A percentile compares a stretch with the other conserved stretches of the same genome.
Conservation (phyloP, 2,888 invertebrate genomes). For the Tetheella fluctuosa region DNA sequence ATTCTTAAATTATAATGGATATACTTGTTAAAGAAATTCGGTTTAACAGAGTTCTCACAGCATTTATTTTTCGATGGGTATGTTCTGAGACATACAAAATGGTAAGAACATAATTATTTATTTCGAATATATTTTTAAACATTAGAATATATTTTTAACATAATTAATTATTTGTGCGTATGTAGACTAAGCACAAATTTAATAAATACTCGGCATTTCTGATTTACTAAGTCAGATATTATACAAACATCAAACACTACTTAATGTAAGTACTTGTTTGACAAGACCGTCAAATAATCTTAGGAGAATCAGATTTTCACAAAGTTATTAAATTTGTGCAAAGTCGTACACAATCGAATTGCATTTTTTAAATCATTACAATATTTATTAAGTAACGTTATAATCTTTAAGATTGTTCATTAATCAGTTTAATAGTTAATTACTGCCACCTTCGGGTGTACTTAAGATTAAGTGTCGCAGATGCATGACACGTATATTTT, state of each 20-base stretch:
- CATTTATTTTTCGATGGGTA: constrained; percentile 41
- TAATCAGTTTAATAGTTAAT: constrained; percentile 10
- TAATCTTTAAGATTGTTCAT: constrained; percentile 41
- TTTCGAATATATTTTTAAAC: constrained; percentile 49
- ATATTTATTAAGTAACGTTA: constrained; percentile 37
- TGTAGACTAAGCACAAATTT: constrained; percentile 38
- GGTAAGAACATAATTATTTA: constrained; percentile 18
- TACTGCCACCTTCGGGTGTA: constrained; percentile 9
- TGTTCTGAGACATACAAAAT: constrained; percentile 34
- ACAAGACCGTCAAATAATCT: constrained; percentile 34
- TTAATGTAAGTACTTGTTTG: constrained; percentile 62
- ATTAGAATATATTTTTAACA: constrained; percentile 14
- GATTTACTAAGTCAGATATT: constrained; percentile 23
- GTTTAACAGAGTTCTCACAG: constrained; percentile 45
- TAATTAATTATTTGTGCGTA: constrained; percentile 35
- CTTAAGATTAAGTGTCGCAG: constrained; percentile 28
- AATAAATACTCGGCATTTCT: constrained; percentile 25
- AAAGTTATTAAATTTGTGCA: constrained; percentile 53
- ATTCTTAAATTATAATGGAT: constrained; percentile 69
- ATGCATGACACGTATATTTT: neutral
- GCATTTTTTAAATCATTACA: constrained; percentile 36
- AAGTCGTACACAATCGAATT: constrained; percentile 46
- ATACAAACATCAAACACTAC: constrained; percentile 48
- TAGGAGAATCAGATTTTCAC: constrained; percentile 24
- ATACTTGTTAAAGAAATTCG: constrained; percentile 66